These are phyloP conservation scores for Hexactinellida sp. DNA, from an alignment of 37 sponge, comb jelly and placozoan species.

Conservation along the genomic window DNA sequence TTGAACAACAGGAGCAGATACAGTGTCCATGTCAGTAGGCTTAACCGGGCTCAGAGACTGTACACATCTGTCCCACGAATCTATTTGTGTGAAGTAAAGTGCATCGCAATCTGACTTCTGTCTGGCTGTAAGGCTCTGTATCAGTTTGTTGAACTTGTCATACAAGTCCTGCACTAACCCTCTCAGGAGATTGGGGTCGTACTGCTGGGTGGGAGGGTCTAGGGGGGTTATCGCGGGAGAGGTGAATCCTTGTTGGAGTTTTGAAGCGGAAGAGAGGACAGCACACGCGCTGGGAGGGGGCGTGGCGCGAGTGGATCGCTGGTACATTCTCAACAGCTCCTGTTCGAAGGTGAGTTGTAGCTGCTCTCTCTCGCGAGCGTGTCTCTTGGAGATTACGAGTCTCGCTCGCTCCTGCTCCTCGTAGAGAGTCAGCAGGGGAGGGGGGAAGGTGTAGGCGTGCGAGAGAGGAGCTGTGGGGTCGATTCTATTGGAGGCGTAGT, in stretches of 20 bases:
- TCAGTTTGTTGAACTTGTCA: not conserved
- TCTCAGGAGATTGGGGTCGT: not conserved
- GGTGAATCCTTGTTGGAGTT: not conserved
- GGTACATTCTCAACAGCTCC: not conserved
- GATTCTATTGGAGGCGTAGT: not conserved
- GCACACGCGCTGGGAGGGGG: constrained; percentile 5
- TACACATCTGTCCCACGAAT: not conserved
- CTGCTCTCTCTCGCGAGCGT: not conserved
- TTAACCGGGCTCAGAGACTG: not conserved
- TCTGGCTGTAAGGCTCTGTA: not conserved
- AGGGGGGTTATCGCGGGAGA: not conserved
- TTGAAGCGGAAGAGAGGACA: not conserved
- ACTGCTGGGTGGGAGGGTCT: not conserved
- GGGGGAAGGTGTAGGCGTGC: not conserved
- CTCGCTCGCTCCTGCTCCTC: not conserved
- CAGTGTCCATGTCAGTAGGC: too few relatives aligned
- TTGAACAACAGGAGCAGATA: too few relatives aligned
- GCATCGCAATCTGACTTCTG: constrained; percentile 3
- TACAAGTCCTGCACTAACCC: not conserved
- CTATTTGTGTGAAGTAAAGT: not conserved
- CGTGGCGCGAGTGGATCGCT: not conserved
- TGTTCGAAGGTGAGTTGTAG: not conserved
- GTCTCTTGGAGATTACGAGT: not conserved
- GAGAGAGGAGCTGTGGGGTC: not conserved
- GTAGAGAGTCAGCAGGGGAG: not conserved